These are phyloP conservation scores for Hedychridium roseum DNA, from an alignment of 2,888 invertebrate genomes.

Conservation along the genomic window DNA sequence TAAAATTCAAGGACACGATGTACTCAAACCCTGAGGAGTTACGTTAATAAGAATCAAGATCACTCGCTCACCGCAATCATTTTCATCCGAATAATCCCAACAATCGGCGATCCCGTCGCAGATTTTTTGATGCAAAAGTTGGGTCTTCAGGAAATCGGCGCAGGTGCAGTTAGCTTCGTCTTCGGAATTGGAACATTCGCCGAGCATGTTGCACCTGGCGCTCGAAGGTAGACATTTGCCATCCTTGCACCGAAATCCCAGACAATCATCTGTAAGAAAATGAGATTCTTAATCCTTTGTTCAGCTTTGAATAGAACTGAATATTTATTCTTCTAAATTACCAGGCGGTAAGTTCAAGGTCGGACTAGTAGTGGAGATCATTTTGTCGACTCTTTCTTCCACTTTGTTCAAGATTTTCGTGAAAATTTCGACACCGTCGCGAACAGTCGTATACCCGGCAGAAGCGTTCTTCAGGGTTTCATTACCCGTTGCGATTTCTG, in stretches of 20 bases:
- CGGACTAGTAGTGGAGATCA: constrained; percentile 39
- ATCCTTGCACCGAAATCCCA: constrained; percentile 69
- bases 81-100: constrained; percentile 82
- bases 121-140: constrained; percentile 75
- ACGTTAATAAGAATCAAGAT: neutral
- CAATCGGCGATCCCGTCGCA: constrained; percentile 84
- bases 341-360: too few relatives aligned
- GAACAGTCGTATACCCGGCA: constrained; percentile 68
- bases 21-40: neutral
- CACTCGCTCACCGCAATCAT: constrained; percentile 72
- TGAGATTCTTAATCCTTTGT: too few relatives aligned
- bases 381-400: constrained; percentile 40
- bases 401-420: constrained; percentile 73
- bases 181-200: constrained; percentile 75
- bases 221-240: constrained; percentile 73
- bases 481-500: constrained; percentile 49
- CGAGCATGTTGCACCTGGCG: constrained; percentile 75
- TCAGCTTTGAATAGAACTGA: too few relatives aligned
- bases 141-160: constrained; percentile 77
- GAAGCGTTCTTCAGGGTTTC: constrained; percentile 38
- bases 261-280: constrained; percentile 60
- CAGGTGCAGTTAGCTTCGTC: constrained; percentile 80
- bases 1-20: constrained; percentile 30
- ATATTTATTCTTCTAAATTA: too few relatives aligned
- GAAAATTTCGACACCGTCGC: constrained; percentile 72